Evolutionary conservation across 2,797 vertebrate species (phyloP), one percentile per base, ranked within the genome.

Genomic region (Pagetopsis macropterus): DNA sequence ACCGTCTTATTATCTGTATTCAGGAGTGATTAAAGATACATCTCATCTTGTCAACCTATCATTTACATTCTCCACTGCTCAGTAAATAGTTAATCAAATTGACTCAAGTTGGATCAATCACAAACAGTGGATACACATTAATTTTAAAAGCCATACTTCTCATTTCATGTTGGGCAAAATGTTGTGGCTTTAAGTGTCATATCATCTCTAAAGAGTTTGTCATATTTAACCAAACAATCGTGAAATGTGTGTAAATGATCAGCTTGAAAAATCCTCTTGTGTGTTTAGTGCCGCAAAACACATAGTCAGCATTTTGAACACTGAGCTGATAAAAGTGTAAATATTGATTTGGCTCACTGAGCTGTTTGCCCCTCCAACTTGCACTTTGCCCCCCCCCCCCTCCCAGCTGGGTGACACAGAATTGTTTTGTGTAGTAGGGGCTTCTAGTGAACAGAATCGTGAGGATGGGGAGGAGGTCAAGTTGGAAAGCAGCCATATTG

Each of bases 401-500:
- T 19, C 59, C 67, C 43, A 66, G n/a, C 27, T 60, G 48, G 21
- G 2, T 72, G 63, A 79, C 8, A 75, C 55, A 64, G n/a, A 74
- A 46, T 45, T 6, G 11, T 61, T 57, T 50, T 49, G 65, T 49
- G 51, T 46, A 76, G 55, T 55, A 10, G 43, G 54, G 40, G n/a
- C 60, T 74, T 72, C 3, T 16, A 15, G 31, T 50, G 49, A 70
- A 27, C 23, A 40, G 49, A 21, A 46, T 27, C 46, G 19, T 45
- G 65, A 64, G 50, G 72, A 82, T 41, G 43, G 41, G 54, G n/a
- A 51, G 56, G 63, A 70, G 40, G 66, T 72, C 27, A 59, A 83
- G 51, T 13, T 83, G 79, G 87, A 82, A 49, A 50, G 58, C 56
- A 54, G 81, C 81, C 65, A 68, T 57, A 1, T 43, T 19, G 59